Conservation (phyloP, 1,140 invertebrate genomes). For the Musca vetustissima region DNA sequence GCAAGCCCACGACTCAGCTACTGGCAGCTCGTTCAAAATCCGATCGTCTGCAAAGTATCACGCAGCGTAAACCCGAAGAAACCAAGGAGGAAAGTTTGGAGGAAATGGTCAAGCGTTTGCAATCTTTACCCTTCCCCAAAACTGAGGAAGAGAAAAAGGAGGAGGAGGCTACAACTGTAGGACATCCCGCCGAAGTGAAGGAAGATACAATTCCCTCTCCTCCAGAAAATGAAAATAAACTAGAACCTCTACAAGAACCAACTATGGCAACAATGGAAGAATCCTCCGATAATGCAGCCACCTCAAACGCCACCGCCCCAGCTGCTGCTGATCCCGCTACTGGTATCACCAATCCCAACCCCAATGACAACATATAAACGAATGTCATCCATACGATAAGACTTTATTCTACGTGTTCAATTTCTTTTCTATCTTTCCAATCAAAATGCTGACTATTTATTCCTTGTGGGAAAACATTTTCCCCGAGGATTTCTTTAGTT, state of each 20-base stretch:
- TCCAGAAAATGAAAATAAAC: neutral
- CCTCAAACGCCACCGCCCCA: too few relatives aligned
- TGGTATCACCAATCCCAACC: too few relatives aligned
- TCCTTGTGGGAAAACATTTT: too few relatives aligned
- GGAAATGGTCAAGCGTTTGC: constrained; percentile 45
- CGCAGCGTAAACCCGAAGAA: neutral
- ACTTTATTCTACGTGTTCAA: constrained; percentile 22
- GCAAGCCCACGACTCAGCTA: neutral
- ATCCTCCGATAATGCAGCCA: too few relatives aligned
- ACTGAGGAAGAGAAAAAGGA: neutral
- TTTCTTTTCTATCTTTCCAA: neutral
- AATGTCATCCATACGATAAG: constrained; percentile 3
- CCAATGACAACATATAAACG: too few relatives aligned
- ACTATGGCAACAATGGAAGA: too few relatives aligned
- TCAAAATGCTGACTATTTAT: constrained; percentile 6
- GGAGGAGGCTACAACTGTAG: neutral
- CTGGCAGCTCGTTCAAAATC: constrained; percentile 2
- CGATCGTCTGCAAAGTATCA: neutral
- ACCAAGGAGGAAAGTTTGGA: constrained; percentile 37
- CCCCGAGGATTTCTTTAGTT: neutral
- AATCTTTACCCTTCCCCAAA: constrained; percentile 38
- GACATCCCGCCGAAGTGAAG: neutral
- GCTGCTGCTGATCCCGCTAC: neutral
- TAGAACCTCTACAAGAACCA: neutral
- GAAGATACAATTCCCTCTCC: neutral